These are phyloP conservation scores for Argyresthia albistria DNA, from an alignment of 2,888 invertebrate species.

Conservation along the genomic window DNA sequence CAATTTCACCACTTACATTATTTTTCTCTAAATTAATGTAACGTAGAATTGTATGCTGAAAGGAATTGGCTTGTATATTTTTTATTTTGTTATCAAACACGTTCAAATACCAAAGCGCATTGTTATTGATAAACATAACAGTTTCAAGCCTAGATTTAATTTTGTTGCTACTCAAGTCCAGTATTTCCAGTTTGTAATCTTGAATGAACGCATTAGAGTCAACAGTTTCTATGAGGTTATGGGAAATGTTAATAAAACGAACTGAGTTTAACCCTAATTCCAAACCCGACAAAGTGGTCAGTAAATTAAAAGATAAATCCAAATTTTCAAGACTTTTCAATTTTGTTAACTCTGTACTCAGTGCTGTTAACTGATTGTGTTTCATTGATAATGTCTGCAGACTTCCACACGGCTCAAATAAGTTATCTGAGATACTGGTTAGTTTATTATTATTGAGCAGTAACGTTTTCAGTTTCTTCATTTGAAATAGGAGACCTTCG, in stretches of 20 bases:
- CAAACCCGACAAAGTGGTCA: constrained; percentile 29
- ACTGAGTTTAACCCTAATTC: constrained; percentile 36
- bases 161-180: constrained; percentile 43
- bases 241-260: constrained; percentile 35
- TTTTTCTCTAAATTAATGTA: constrained; percentile 41
- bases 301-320: constrained; percentile 35
- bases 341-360: constrained; percentile 35
- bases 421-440: not conserved
- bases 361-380: constrained; percentile 29
- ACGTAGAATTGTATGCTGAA: constrained; percentile 27
- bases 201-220: constrained; percentile 42
- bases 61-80: constrained; percentile 32
- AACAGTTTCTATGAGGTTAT: constrained; percentile 34
- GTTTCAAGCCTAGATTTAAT: constrained; percentile 33
- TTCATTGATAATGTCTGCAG: constrained; percentile 27
- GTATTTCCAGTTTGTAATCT: constrained; percentile 23
- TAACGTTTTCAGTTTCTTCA: constrained; percentile 28
- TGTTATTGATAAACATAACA: constrained; percentile 36
- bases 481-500: constrained; percentile 21
- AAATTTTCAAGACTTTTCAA: constrained; percentile 30
- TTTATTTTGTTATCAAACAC: constrained; percentile 35
- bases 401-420: not conserved
- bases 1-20: constrained; percentile 30
- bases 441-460: constrained; percentile 27
- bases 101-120: constrained; percentile 30